A percentile compares a stretch with the other conserved stretches of the same genome.
These are phyloP conservation scores for Podocnemis expansa DNA, from an alignment of 2,113 vertebrate species.

Conservation along the genomic window DNA sequence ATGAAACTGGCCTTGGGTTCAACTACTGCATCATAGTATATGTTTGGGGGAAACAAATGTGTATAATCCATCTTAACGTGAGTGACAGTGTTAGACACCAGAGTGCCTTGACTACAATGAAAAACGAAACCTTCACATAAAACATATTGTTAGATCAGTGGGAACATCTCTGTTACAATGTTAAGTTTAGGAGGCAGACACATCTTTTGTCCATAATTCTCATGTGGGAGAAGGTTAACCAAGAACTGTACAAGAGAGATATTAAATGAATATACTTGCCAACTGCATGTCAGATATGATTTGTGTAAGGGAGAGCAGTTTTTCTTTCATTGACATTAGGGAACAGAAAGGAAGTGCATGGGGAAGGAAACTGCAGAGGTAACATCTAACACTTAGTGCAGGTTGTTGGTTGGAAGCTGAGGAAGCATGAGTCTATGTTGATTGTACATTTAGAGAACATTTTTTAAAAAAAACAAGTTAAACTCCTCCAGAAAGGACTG, in stretches of 20 bases:
- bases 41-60: background rate
- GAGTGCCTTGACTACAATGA: background rate
- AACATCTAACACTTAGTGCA: background rate
- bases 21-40: background rate
- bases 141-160: background rate
- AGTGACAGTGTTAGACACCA: background rate
- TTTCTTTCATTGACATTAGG: background rate
- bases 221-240: constrained; percentile 29
- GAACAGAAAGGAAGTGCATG: background rate
- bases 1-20: background rate
- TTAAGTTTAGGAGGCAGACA: constrained; percentile 5
- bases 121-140: background rate
- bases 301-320: constrained; percentile 40
- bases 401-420: background rate
- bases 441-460: background rate
- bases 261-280: constrained; percentile 43
- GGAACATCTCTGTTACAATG: background rate
- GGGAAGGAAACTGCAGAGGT: background rate
- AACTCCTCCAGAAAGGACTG: background rate
- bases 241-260: constrained; percentile 15
- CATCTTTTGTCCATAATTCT: constrained; percentile 14
- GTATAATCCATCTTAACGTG: background rate
- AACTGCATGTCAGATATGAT: constrained; percentile 44
- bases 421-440: background rate
- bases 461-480: background rate